Evolutionary conservation across 2,888 invertebrate genomes (phyloP).

Genomic region (Leucoma salicis): DNA sequence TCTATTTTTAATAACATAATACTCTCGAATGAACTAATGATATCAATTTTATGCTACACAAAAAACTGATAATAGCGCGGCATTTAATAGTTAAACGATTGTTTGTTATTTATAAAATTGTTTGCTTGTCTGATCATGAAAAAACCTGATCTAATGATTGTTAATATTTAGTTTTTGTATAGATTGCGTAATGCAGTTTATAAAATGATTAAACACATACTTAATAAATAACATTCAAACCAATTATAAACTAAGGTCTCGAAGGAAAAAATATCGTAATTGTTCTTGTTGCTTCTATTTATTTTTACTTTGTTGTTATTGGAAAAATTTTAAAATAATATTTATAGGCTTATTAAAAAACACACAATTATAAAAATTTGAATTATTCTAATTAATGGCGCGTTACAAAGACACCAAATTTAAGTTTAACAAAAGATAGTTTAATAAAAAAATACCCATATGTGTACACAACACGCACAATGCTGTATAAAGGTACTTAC

Average conservation of each 20-base stretch:
- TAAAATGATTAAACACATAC: neutral
- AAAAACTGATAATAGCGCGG: neutral
- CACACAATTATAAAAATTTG: too few species aligned
- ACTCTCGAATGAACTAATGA: neutral
- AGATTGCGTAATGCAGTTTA: neutral
- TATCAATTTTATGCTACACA: neutral
- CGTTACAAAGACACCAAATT: too few species aligned
- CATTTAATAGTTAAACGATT: neutral
- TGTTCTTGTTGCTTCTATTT: too few species aligned
- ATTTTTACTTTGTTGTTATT: too few species aligned
- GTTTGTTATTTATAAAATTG: neutral
- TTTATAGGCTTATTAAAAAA: too few species aligned
- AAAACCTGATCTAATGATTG: neutral
- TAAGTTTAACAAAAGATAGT: too few species aligned
- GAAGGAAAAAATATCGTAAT: neutral
- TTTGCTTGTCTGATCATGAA: neutral
- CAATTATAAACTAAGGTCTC: neutral
- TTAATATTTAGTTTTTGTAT: neutral
- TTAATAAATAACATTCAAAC: neutral
- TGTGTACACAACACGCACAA: too few species aligned
- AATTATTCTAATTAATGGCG: too few species aligned
- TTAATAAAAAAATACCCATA: too few species aligned
- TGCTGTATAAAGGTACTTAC: too few species aligned
- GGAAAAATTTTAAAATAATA: too few species aligned
- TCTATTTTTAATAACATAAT: neutral